A percentile compares a stretch with the other conserved stretches of the same genome.
These are phyloP conservation scores for Magallana angulata DNA, from an alignment of 1,140 invertebrate genomes.

Conservation along the genomic window DNA sequence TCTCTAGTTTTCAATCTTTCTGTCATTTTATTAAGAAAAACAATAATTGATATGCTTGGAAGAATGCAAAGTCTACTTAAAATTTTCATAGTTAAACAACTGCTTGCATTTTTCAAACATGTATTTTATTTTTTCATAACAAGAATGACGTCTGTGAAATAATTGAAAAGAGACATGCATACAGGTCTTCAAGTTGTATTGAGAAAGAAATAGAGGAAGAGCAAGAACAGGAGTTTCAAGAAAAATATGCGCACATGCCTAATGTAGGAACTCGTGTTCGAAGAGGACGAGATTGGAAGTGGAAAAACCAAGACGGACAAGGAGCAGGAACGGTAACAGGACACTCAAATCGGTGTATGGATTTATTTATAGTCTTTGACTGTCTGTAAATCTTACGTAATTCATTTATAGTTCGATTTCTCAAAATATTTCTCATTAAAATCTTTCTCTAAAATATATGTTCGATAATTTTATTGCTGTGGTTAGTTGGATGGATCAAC, in stretches of 20 bases:
- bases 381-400: too few species aligned
- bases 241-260: constrained; percentile 47
- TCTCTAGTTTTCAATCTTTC: too few species aligned
- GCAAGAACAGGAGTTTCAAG: background rate
- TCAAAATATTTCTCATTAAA: too few species aligned
- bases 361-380: too few species aligned
- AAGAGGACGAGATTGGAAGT: constrained; percentile 62
- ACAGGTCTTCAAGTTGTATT: background rate
- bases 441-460: too few species aligned
- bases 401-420: too few species aligned
- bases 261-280: constrained; percentile 59
- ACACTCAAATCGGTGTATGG: too few species aligned
- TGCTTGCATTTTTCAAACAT: background rate
- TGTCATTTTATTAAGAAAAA: too few species aligned
- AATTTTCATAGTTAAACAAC: too few species aligned
- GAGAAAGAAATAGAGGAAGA: background rate
- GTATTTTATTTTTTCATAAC: background rate
- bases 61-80: too few species aligned
- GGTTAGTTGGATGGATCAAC: background rate
- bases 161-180: background rate
- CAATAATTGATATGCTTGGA: too few species aligned
- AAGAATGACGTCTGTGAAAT: background rate
- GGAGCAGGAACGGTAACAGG: constrained; percentile 60
- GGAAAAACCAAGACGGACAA: constrained; percentile 59
- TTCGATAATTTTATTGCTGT: background rate